phyloP scores from a whole-genome alignment of 2,113 vertebrate species.

The Colius striatus region DNA sequence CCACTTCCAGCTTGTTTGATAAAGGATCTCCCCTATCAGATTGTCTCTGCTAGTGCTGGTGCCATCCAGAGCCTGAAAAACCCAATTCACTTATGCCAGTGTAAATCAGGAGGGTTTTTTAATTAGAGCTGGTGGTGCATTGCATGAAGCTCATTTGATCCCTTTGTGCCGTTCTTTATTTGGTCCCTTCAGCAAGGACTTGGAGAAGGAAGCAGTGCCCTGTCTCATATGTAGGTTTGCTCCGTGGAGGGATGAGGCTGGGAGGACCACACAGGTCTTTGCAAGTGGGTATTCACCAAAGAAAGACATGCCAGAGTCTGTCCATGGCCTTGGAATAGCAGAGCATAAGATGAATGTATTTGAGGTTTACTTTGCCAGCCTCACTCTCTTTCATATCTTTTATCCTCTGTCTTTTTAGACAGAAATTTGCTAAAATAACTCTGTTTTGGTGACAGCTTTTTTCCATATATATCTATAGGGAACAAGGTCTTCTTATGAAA shows the following conservation, averaged over 20 bases:
- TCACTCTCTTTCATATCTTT: background rate
- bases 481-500: background rate
- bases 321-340: background rate
- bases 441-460: background rate
- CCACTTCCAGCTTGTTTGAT: background rate
- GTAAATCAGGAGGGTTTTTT: background rate
- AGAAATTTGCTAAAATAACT: background rate
- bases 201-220: background rate
- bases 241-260: background rate
- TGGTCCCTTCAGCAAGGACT: background rate
- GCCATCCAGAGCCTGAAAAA: background rate
- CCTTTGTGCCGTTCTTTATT: background rate
- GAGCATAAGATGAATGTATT: background rate
- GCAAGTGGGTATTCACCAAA: fast-evolving
- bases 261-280: background rate
- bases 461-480: background rate
- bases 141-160: background rate
- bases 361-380: background rate
- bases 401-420: background rate
- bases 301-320: background rate
- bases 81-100: fast-evolving
- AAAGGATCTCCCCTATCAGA: fast-evolving
- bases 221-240: fast-evolving
- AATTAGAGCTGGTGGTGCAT: background rate
- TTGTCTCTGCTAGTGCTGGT: background rate